phyloP scores from a whole-genome alignment of 2,113 vertebrate species.

The Pseudonaja textilis region DNA sequence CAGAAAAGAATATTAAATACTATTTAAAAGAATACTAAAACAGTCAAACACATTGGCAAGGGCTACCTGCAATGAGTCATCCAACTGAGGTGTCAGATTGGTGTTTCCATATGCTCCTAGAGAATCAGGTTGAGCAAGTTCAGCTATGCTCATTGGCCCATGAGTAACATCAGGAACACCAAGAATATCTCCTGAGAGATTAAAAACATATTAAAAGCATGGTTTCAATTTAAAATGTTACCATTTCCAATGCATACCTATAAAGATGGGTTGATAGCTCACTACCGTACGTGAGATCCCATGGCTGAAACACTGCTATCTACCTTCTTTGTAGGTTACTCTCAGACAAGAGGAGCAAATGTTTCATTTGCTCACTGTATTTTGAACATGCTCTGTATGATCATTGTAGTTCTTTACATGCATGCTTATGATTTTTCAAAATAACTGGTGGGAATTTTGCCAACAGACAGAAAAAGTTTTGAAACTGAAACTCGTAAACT shows the following conservation, averaged over 20 bases:
- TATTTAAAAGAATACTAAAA: background rate
- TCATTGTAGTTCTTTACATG: background rate
- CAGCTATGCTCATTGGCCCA: slow-evolving; percentile 69
- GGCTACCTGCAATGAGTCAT: slow-evolving; percentile 63
- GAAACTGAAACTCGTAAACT: background rate
- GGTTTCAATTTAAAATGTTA: background rate
- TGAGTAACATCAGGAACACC: slow-evolving; percentile 53
- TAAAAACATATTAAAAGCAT: slow-evolving; percentile 6
- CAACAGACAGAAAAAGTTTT: background rate
- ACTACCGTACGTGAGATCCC: rapidly evolving
- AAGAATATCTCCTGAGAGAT: slow-evolving; percentile 49
- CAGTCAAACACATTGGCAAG: background rate
- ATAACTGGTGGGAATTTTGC: background rate
- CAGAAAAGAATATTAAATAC: background rate
- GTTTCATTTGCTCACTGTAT: slow-evolving; percentile 1
- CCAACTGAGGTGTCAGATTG: slow-evolving; percentile 20
- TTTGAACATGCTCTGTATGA: background rate
- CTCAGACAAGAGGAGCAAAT: slow-evolving; percentile 3
- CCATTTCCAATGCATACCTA: background rate
- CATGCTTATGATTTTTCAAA: background rate
- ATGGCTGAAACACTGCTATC: background rate
- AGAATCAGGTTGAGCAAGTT: slow-evolving; percentile 57
- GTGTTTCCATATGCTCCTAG: slow-evolving; percentile 37
- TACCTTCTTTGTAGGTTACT: background rate
- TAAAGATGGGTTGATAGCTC: background rate